Base-by-base conservation (phyloP, 2,113 vertebrate genomes). In the Etia nguti region DNA sequence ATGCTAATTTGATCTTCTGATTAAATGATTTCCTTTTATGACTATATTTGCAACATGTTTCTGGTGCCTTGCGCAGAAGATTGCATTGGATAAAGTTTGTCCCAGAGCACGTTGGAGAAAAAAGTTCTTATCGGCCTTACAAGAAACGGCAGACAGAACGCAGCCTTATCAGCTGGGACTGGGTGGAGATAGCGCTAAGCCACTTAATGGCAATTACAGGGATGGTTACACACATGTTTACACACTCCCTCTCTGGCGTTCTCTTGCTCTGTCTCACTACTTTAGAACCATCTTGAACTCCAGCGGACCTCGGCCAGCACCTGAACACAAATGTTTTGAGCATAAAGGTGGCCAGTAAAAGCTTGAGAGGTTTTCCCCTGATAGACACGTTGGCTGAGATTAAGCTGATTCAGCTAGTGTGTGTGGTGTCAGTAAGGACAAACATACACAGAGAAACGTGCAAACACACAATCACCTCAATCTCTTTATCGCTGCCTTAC, bases 161-260 rank as follows among this genome's bases (percentile, higher is more conserved):
- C 70, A 24, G 55, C 59, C 54, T 91, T 91, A 94, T 93, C 90
- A 91, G 89, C 1, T 65, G 79, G 46, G 86, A 54, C 90, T 88
- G 85, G 86, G 85, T 60, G 80, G 84, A 91, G 86, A 89, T 84
- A 91, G 85, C 8, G 1, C 83, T 89, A 89, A 92, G 83, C 80
- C 86, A 90, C 88, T 90, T 90, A 88, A 86, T 59, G 73, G 60
- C 89, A 91, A 90, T 91, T 90, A 90, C 88, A 90, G 88, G 81
- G 83, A 82, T 59, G 81, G 82, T 75, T 80, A 57, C 65, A 41
- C 88, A 68, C 31, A 62, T 26, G 55, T 81, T 83, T 48, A 43
- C 73, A 84, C 38, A 79, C 24, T 54, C 31, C 8, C 36, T 41
- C 31, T 38, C 50, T 41, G 36, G 38, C 26, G 6, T 79, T 48